Conservation (phyloP, 1,140 invertebrate species). For the Drosophila eugracilis region DNA sequence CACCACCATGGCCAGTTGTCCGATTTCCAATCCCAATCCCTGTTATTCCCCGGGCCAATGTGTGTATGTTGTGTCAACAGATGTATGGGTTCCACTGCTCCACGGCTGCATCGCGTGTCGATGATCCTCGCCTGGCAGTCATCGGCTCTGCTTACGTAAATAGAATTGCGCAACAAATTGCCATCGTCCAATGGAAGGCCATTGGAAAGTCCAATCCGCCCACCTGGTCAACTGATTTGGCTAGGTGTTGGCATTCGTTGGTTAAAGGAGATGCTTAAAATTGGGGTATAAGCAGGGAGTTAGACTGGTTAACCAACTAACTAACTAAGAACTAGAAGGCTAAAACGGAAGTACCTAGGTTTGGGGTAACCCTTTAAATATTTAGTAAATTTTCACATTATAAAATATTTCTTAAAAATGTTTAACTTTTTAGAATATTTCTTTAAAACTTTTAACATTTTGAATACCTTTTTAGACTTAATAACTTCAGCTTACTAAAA, state of each 20-base stretch:
- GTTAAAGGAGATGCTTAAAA: too few relatives aligned
- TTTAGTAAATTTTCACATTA: too few relatives aligned
- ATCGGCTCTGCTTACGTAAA: constrained; percentile 55
- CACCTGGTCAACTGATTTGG: constrained; percentile 10
- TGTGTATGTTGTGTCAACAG: constrained; percentile 50
- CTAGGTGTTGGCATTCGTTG: neutral
- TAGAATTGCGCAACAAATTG: constrained; percentile 49
- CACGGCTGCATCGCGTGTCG: constrained; percentile 37
- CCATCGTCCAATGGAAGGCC: neutral
- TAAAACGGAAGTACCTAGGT: too few relatives aligned
- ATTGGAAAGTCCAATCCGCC: neutral
- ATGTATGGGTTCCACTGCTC: constrained; percentile 40
- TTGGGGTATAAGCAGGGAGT: too few relatives aligned
- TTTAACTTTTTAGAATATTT: too few relatives aligned
- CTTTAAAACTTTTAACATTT: too few relatives aligned
- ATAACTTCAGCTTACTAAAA: too few relatives aligned
- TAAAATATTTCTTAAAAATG: too few relatives aligned
- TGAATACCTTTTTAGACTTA: too few relatives aligned
- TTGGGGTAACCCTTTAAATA: too few relatives aligned
- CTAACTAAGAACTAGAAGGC: too few relatives aligned
- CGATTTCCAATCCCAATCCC: constrained; percentile 4
- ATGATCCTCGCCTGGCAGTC: constrained; percentile 43
- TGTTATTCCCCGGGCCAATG: constrained; percentile 1
- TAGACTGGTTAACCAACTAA: too few relatives aligned
- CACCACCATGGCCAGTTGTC: constrained; percentile 1